Base-by-base conservation (phyloP, 2,113 vertebrate genomes). In the Eclectus roratus region DNA sequence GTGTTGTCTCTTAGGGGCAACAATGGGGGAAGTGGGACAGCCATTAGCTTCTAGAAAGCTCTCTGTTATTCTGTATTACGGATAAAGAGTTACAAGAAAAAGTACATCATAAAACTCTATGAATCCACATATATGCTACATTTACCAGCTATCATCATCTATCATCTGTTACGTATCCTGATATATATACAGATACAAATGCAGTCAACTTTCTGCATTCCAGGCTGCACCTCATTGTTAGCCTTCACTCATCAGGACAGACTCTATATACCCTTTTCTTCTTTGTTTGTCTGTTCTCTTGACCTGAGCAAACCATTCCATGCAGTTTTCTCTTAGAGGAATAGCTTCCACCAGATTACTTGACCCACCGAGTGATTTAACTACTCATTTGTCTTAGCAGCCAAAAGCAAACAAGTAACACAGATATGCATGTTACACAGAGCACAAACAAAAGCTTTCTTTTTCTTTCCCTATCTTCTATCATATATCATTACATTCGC, bases 91-190 rank as follows among this genome's bases (percentile, higher is more conserved):
- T 77, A 56, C 63, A 83, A 82, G 13, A 65, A 49, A 70, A 86
- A 39, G 12, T 28, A 19, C 3, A 21, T 60, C 2, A 39, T 19
- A 87, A 84, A 5, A 10, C 4, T 6, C 4, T 15, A 6, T 0
- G 4, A 77, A 49, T 24, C 9, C 24, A 37, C 16, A 35, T 35
- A 5, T 13, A 43, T 23, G 17, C n/a, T 88, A 35, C 19, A 11
- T 61, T 72, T 79, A 52, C 21, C 24, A 77, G 12, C 23, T 80
- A n/a, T 37, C 52, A 52, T 29, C 24, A 33, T 43, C 72, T 33
- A 27, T 88, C 46, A 63, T 25, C 58, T 4, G 1, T 50, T 64
- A 49, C 9, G 29, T 39, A 46, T 53, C 43, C 35, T 78, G 39
- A 65, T 11, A 58, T 0, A 61, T 49, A 52, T n/a, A n/a, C 11